Percentiles rank a stretch among this genome's conserved stretches.
phyloP scores from a whole-genome alignment of 2,888 invertebrate genomes.

The Heliconius ismenius region DNA sequence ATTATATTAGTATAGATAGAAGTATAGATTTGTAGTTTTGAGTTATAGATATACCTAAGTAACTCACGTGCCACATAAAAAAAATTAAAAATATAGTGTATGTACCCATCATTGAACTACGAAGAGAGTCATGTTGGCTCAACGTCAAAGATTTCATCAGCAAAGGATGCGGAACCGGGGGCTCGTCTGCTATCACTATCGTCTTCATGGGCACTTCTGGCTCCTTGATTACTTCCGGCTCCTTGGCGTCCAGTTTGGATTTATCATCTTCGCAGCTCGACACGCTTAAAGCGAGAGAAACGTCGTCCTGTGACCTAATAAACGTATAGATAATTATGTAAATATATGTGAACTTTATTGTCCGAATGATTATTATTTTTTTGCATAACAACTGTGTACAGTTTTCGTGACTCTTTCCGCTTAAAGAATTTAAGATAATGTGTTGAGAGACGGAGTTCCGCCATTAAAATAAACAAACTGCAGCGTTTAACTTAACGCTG shows the following conservation, averaged over 20 bases:
- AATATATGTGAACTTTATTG: too few species aligned
- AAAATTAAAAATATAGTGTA: conserved; percentile 21
- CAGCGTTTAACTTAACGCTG: too few species aligned
- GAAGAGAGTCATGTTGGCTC: conserved; percentile 72
- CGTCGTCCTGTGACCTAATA: conserved; percentile 77
- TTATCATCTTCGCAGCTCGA: conserved; percentile 79
- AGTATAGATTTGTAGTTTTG: neutral
- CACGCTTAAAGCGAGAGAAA: conserved; percentile 75
- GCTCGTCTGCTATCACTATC: conserved; percentile 72
- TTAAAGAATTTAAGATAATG: too few species aligned
- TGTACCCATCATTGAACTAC: conserved; percentile 76
- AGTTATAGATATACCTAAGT: too few species aligned
- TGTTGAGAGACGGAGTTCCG: too few species aligned
- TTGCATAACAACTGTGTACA: too few species aligned
- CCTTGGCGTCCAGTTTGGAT: conserved; percentile 66
- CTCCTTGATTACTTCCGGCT: conserved; percentile 51
- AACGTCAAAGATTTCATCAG: conserved; percentile 76
- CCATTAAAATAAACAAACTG: too few species aligned
- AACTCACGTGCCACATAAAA: too few species aligned
- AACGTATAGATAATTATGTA: neutral
- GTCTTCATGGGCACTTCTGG: conserved; percentile 68
- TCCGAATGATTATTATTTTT: too few species aligned
- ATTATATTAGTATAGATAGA: too few species aligned
- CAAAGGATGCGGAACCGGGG: conserved; percentile 72
- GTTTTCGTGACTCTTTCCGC: too few species aligned